Percentiles rank a stretch among this genome's conserved stretches.
Conservation (phyloP, 2,888 invertebrate species). For the Pardosa pseudoannulata region DNA sequence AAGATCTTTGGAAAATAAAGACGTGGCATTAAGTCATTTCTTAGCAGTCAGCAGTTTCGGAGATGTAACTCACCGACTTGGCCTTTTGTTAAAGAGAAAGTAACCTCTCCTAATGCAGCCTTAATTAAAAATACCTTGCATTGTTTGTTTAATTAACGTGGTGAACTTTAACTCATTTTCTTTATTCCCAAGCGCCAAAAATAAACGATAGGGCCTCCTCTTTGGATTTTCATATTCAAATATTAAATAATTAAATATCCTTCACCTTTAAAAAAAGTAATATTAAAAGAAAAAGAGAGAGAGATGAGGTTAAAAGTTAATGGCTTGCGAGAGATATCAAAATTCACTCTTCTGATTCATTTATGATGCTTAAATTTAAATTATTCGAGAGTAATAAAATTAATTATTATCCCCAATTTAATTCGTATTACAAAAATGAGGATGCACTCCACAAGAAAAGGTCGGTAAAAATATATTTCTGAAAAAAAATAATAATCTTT, state of each 20-base stretch:
- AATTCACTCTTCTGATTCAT: not conserved
- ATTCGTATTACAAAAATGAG: no score
- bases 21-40: no score
- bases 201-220: not conserved
- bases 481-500: no score
- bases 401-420: not conserved
- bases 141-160: constrained; percentile 6
- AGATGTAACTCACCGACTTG: no score
- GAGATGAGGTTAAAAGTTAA: not conserved
- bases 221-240: not conserved
- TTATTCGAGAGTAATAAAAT: not conserved
- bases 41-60: no score
- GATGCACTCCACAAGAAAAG: no score
- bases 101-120: not conserved
- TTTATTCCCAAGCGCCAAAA: not conserved
- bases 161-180: constrained; percentile 2
- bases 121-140: constrained; percentile 5
- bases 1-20: no score
- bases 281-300: not conserved
- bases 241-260: not conserved
- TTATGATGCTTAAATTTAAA: not conserved
- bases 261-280: not conserved
- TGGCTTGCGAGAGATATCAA: not conserved
- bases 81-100: not conserved
- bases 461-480: no score